Percentiles rank a stretch among this genome's conserved stretches.
Conservation (phyloP, 2,797 vertebrate species). For the Triplophysa bombifrons region DNA sequence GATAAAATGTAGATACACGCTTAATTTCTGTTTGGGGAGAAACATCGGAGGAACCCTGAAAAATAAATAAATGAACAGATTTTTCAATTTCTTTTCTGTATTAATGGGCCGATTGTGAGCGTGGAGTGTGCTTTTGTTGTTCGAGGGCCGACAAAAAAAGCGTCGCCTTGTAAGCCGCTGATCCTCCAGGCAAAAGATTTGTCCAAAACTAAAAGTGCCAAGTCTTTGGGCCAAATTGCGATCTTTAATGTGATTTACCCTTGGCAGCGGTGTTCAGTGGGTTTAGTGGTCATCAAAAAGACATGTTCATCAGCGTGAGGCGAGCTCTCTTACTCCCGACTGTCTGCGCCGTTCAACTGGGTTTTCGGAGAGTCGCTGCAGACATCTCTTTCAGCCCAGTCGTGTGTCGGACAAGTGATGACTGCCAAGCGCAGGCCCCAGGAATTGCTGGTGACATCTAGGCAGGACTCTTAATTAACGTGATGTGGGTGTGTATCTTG, state of each 20-base stretch:
- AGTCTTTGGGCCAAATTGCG: constrained; percentile 55
- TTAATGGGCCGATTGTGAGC: constrained; percentile 30
- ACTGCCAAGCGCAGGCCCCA: constrained; percentile 50
- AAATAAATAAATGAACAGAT: constrained; percentile 53
- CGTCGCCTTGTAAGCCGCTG: constrained; percentile 39
- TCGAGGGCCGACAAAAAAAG: constrained; percentile 29
- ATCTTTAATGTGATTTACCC: constrained; percentile 64
- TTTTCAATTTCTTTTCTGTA: constrained; percentile 39
- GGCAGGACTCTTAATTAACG: constrained; percentile 60
- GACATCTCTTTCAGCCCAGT: constrained; percentile 41
- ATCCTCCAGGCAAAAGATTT: constrained; percentile 48
- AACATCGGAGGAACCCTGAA: constrained; percentile 49
- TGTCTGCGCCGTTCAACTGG: constrained; percentile 34
- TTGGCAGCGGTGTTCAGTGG: constrained; percentile 53
- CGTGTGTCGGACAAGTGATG: constrained; percentile 60
- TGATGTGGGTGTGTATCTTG: constrained; percentile 53
- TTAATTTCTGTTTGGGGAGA: constrained; percentile 73
- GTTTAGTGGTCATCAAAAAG: constrained; percentile 65
- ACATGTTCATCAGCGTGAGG: constrained; percentile 62
- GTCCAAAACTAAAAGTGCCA: constrained; percentile 52
- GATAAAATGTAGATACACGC: constrained; percentile 82
- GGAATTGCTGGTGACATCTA: constrained; percentile 52
- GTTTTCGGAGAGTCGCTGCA: constrained; percentile 7
- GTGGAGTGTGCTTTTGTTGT: constrained; percentile 41
- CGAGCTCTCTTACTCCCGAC: constrained; percentile 46